A percentile compares a stretch with the other conserved stretches of the same genome.
Conservation (phyloP, 2,113 vertebrate species). For the Tenebrosternarchus preto region DNA sequence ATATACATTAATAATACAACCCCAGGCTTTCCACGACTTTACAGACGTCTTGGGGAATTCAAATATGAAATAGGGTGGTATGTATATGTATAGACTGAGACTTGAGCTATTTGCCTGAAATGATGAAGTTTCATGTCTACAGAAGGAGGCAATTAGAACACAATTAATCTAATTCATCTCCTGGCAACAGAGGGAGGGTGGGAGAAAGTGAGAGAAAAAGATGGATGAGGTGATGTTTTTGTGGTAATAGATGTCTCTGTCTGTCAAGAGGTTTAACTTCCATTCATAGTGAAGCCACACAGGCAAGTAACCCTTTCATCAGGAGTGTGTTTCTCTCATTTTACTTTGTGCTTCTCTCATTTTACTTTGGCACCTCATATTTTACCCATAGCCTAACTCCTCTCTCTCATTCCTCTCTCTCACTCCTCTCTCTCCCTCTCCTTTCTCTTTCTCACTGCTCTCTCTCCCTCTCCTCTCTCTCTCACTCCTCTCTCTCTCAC, state of each 20-base stretch:
- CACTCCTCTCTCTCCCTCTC: slow-evolving; percentile 16
- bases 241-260: slow-evolving; percentile 44
- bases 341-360: slow-evolving; percentile 34
- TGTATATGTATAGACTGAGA: neutral
- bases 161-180: slow-evolving; percentile 50
- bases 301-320: slow-evolving; percentile 28
- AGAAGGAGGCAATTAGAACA: slow-evolving; percentile 48
- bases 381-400: slow-evolving; percentile 7
- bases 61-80: neutral
- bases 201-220: neutral
- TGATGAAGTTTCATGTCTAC: slow-evolving; percentile 46
- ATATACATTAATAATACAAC: slow-evolving; percentile 27
- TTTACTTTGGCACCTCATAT: slow-evolving; percentile 37
- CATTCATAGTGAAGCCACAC: slow-evolving; percentile 41
- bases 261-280: slow-evolving; percentile 45
- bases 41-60: neutral
- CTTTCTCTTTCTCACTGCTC: neutral
- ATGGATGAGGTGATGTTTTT: slow-evolving; percentile 31
- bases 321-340: slow-evolving; percentile 41
- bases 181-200: slow-evolving; percentile 39
- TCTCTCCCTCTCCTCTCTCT: neutral
- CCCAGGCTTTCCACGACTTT: neutral
- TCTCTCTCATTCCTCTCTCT: slow-evolving; percentile 5
- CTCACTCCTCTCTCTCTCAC: neutral
- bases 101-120: slow-evolving; percentile 42